Conservation (phyloP, 2,113 vertebrate genomes). For the Eretmodus cyanostictus region DNA sequence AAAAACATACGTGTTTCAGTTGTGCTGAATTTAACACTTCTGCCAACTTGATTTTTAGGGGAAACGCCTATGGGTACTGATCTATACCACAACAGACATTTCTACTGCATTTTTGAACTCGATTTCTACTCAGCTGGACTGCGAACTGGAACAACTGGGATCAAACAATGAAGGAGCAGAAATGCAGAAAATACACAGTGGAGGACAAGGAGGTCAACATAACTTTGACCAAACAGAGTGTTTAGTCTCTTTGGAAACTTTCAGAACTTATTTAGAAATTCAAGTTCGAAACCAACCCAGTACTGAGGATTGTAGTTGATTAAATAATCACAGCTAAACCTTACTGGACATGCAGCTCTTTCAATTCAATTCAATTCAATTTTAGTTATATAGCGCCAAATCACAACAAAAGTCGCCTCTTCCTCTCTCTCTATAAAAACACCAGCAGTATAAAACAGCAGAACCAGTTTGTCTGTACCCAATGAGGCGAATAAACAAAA, state of each 20-base stretch:
- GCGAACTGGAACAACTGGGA: not conserved
- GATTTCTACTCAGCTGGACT: not conserved
- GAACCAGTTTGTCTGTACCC: slow-evolving; percentile 37
- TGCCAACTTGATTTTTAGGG: not conserved
- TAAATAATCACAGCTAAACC: not conserved
- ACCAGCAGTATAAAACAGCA: not conserved
- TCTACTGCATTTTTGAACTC: not conserved
- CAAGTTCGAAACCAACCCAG: not conserved
- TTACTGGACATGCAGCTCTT: not conserved
- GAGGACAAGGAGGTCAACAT: not conserved
- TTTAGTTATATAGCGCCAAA: not conserved
- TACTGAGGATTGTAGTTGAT: not conserved
- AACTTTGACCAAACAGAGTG: not conserved
- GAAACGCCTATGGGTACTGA: not conserved
- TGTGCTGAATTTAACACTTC: not conserved
- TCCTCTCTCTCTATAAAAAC: not conserved
- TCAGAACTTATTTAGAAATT: not conserved
- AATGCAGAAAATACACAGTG: not conserved
- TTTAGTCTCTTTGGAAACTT: not conserved
- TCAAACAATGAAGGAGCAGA: not conserved
- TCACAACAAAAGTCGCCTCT: not conserved
- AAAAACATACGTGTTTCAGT: not conserved
- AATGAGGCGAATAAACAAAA: not conserved
- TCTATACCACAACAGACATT: not conserved
- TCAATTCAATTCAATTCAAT: not conserved